Percentiles rank a stretch among this genome's conserved stretches.
phyloP scores from a whole-genome alignment of 2,888 invertebrate species.

The Lepidochitona cinerea region DNA sequence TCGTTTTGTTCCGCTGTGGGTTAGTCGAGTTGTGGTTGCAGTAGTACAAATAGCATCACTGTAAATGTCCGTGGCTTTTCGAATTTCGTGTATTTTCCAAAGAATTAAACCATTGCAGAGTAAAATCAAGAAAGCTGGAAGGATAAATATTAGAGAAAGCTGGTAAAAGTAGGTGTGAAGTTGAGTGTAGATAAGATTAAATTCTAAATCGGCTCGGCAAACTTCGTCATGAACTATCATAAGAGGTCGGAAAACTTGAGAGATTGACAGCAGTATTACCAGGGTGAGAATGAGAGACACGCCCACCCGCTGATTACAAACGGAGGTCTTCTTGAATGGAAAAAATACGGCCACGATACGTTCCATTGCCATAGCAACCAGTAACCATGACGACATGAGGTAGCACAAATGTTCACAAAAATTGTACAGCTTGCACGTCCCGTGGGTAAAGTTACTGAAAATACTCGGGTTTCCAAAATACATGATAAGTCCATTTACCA shows the following conservation, averaged over 20 bases:
- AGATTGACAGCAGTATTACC: conserved; percentile 31
- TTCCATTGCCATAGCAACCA: conserved; percentile 39
- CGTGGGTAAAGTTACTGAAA: conserved; percentile 18
- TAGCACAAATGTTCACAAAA: conserved; percentile 38
- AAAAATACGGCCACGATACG: conserved; percentile 36
- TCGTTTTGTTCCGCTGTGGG: conserved; percentile 19
- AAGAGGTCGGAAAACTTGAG: conserved; percentile 40
- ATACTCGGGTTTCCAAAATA: neutral
- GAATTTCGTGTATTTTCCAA: conserved; percentile 32
- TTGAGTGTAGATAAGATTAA: conserved; percentile 28
- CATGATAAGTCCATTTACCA: neutral
- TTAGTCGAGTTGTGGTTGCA: conserved; percentile 31
- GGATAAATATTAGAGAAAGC: conserved; percentile 34
- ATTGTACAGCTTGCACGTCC: conserved; percentile 36
- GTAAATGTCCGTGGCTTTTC: conserved; percentile 20
- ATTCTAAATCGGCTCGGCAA: neutral
- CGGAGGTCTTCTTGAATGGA: conserved; percentile 33
- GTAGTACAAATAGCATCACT: conserved; percentile 28
- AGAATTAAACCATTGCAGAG: conserved; percentile 38
- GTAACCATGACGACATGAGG: conserved; percentile 40
- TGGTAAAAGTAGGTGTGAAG: conserved; percentile 46
- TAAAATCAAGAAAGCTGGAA: conserved; percentile 37
- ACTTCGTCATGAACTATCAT: conserved; percentile 30
- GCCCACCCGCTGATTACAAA: conserved; percentile 31
- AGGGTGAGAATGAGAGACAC: conserved; percentile 33